Percentiles rank a stretch among this genome's conserved stretches.
phyloP scores from a whole-genome alignment of 2,888 invertebrate species.

The Lysandra coridon region DNA sequence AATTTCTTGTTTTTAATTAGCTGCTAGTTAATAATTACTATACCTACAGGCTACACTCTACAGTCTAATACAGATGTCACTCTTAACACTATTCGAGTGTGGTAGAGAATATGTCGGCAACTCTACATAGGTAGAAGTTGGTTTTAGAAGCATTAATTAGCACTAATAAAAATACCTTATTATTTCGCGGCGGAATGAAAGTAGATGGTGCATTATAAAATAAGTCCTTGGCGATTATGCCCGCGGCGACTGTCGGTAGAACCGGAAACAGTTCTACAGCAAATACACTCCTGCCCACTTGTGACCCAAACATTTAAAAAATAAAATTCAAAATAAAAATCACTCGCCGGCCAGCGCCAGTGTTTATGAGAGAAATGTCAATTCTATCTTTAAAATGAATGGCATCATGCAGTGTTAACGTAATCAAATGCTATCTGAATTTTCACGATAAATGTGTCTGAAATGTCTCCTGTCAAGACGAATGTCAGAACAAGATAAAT shows the following conservation, averaged over 20 bases:
- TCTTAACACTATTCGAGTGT: no score
- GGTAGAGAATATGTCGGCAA: no score
- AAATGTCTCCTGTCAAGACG: background rate
- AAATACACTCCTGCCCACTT: slow-evolving; percentile 32
- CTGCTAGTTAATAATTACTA: background rate
- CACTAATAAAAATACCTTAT: background rate
- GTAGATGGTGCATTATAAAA: slow-evolving; percentile 36
- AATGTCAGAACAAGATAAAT: background rate
- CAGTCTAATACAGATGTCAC: no score
- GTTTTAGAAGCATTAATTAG: background rate
- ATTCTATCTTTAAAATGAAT: slow-evolving; percentile 19
- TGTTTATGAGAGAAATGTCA: slow-evolving; percentile 14
- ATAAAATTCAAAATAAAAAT: background rate
- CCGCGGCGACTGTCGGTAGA: slow-evolving; percentile 37
- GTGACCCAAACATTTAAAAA: slow-evolving; percentile 34
- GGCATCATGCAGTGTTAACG: background rate
- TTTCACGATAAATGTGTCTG: background rate
- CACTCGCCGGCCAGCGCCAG: background rate
- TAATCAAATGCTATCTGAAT: slow-evolving; percentile 19
- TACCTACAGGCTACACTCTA: background rate
- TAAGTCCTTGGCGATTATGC: slow-evolving; percentile 37
- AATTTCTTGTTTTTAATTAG: background rate
- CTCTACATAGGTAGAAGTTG: background rate
- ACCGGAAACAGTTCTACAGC: slow-evolving; percentile 38
- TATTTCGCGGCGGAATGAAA: slow-evolving; percentile 1